Evolutionary conservation across 1,140 invertebrate genomes (phyloP).

Genomic region (Drosophila nigrodunni): DNA sequence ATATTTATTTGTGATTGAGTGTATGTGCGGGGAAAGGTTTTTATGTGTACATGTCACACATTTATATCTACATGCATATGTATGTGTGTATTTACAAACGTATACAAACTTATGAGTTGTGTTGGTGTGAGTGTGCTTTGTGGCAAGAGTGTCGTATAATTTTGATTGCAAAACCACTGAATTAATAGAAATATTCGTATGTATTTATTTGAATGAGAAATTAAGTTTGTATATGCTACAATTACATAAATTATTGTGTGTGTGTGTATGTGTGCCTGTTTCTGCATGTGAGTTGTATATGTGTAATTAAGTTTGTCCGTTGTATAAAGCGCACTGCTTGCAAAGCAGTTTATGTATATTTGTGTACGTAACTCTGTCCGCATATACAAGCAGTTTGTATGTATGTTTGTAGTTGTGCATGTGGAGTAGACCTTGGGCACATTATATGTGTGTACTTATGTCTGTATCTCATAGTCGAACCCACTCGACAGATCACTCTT

Average conservation of each 20-base stretch:
- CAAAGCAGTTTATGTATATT: constrained; percentile 5
- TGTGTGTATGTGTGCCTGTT: background rate
- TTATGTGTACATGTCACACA: constrained; percentile 11
- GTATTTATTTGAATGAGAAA: background rate
- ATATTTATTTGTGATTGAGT: background rate
- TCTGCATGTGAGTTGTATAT: too few species aligned
- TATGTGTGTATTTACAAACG: constrained; percentile 3
- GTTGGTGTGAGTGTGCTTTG: background rate
- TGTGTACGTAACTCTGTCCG: background rate
- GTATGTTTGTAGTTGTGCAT: background rate
- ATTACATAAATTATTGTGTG: constrained; percentile 1
- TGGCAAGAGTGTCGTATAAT: background rate
- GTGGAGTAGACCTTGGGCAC: constrained; percentile 3
- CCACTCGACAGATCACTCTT: constrained; percentile 9
- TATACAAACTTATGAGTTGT: constrained; percentile 4
- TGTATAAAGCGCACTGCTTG: constrained; percentile 15
- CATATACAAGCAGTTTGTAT: constrained; percentile 8
- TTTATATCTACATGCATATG: background rate
- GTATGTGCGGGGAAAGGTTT: constrained; percentile 10
- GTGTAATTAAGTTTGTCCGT: background rate
- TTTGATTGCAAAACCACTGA: background rate
- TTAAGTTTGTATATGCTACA: background rate
- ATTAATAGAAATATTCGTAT: background rate
- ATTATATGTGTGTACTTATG: constrained; percentile 7
- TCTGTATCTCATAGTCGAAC: background rate